Conservation (phyloP, 2,113 vertebrate genomes). For the Benitochromis conjunctus region DNA sequence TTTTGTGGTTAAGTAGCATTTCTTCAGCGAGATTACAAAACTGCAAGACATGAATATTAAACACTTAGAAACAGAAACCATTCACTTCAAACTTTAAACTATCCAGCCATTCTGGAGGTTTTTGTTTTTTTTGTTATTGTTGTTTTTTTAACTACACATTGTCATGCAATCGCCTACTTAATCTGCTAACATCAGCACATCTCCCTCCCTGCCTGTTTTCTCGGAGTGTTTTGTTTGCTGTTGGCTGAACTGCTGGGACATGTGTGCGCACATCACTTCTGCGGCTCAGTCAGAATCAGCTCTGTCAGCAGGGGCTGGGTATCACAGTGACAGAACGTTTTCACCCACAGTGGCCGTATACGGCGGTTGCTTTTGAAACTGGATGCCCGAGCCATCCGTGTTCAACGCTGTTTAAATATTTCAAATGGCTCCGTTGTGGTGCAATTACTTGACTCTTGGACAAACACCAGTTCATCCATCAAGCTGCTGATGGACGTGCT, state of each 20-base stretch:
- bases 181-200: not conserved
- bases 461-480: slow-evolving; percentile 60
- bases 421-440: slow-evolving; percentile 63
- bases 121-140: not conserved
- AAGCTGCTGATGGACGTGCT: slow-evolving; percentile 12
- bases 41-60: not conserved
- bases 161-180: not conserved
- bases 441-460: slow-evolving; percentile 72
- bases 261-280: not conserved
- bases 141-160: not conserved
- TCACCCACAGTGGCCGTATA: slow-evolving; percentile 21
- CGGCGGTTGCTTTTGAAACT: slow-evolving; percentile 64
- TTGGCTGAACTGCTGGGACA: slow-evolving; percentile 1
- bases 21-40: not conserved
- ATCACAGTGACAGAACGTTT: slow-evolving; percentile 24
- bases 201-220: not conserved
- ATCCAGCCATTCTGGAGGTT: not conserved
- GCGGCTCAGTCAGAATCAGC: slow-evolving; percentile 3
- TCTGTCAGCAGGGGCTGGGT: slow-evolving; percentile 6
- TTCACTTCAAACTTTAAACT: not conserved
- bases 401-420: slow-evolving; percentile 74
- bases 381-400: slow-evolving; percentile 53
- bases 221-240: not conserved
- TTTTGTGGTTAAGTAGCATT: not conserved
- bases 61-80: not conserved